These are phyloP conservation scores for Zygaena filipendulae DNA, from an alignment of 2,888 invertebrate species.

Conservation along the genomic window DNA sequence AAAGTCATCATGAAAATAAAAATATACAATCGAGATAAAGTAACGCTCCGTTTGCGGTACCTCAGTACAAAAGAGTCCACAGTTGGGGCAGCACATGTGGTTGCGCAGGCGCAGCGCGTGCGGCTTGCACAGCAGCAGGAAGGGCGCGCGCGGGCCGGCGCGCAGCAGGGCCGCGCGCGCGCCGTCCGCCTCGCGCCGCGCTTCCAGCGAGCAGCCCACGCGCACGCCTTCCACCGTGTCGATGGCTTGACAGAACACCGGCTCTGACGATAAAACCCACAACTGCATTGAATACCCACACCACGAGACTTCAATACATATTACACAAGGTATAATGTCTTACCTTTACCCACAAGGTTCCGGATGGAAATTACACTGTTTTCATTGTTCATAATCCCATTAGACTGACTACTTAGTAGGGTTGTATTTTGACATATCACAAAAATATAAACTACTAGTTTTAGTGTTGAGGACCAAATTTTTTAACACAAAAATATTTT, in stretches of 20 bases:
- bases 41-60: too few species aligned
- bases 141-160: conserved; percentile 81
- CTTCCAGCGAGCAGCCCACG: conserved; percentile 84
- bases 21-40: too few species aligned
- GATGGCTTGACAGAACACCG: conserved; percentile 78
- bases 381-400: too few species aligned
- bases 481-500: too few species aligned
- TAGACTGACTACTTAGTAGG: too few species aligned
- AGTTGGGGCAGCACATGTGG: conserved; percentile 92
- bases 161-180: conserved; percentile 67
- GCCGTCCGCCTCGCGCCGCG: conserved; percentile 41
- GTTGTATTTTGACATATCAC: too few species aligned
- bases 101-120: conserved; percentile 79
- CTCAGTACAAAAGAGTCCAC: conserved; percentile 90
- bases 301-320: background rate
- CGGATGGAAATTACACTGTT: too few species aligned
- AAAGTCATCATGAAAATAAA: too few species aligned
- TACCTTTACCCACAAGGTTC: background rate
- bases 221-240: conserved; percentile 79
- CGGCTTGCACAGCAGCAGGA: conserved; percentile 80
- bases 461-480: too few species aligned
- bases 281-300: background rate
- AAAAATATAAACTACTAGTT: too few species aligned
- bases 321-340: background rate
- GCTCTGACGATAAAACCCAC: conserved; percentile 38